Evolutionary conservation across 2,797 vertebrate genomes (phyloP).

Genomic region (Tarsius wallacei): DNA sequence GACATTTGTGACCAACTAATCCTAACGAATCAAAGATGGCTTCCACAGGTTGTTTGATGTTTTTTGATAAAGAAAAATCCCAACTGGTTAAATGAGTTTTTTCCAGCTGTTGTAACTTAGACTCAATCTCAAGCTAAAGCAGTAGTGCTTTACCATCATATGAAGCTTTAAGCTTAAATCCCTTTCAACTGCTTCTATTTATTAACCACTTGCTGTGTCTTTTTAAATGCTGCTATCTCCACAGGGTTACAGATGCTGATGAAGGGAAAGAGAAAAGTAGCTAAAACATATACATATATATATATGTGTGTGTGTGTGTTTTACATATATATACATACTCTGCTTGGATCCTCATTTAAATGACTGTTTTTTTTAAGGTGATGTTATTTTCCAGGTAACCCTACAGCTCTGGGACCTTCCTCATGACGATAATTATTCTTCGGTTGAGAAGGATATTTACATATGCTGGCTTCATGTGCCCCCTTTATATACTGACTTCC

Average conservation of each 20-base stretch:
- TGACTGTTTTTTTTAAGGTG: neutral
- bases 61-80: conserved; percentile 52
- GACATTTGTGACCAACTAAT: conserved; percentile 1
- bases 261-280: conserved; percentile 42
- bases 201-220: conserved; percentile 83
- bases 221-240: conserved; percentile 73
- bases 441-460: neutral
- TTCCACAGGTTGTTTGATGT: conserved; percentile 61
- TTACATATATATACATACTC: neutral
- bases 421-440: neutral
- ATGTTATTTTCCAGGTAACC: neutral
- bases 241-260: conserved; percentile 71
- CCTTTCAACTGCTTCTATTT: conserved; percentile 80
- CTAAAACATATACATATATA: neutral
- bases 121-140: conserved; percentile 63
- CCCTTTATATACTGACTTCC: neutral
- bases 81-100: conserved; percentile 67
- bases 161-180: conserved; percentile 62
- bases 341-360: neutral
- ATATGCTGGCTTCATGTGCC: no score
- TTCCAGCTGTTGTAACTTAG: conserved; percentile 71
- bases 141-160: conserved; percentile 46
- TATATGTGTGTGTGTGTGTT: neutral
- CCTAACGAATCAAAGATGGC: conserved; percentile 28
- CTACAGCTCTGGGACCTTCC: neutral